A percentile compares a stretch with the other conserved stretches of the same genome.
These are phyloP conservation scores for Odontamblyopus lacepedii DNA, from an alignment of 2,797 vertebrate species.

Conservation along the genomic window DNA sequence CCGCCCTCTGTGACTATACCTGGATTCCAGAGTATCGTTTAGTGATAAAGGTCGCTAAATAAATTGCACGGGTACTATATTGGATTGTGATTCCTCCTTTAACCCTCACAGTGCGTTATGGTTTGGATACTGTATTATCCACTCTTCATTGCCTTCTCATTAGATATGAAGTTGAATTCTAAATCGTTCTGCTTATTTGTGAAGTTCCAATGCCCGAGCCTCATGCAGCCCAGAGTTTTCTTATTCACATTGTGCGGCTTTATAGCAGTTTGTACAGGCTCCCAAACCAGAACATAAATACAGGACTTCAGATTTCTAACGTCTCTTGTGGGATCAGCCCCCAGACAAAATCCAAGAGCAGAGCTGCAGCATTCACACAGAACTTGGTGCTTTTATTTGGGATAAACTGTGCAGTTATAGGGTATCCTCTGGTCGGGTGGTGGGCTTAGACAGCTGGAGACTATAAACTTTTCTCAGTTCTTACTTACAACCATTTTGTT, in stretches of 20 bases:
- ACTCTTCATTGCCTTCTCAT: slow-evolving; percentile 9
- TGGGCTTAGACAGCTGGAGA: background rate
- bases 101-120: slow-evolving; percentile 14
- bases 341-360: slow-evolving; percentile 1
- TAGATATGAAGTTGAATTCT: slow-evolving; percentile 3
- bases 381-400: background rate
- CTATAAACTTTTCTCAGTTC: background rate
- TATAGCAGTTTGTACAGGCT: background rate
- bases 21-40: slow-evolving; percentile 62
- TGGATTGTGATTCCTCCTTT: slow-evolving; percentile 31
- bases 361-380: background rate
- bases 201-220: background rate
- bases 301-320: background rate
- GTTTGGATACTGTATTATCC: slow-evolving; percentile 18
- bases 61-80: slow-evolving; percentile 49
- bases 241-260: background rate
- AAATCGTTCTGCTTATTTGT: slow-evolving; percentile 6
- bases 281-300: background rate
- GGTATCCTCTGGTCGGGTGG: background rate
- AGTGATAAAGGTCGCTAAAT: slow-evolving; percentile 63
- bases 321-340: background rate
- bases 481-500: background rate
- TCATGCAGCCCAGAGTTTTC: background rate
- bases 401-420: slow-evolving; percentile 8
- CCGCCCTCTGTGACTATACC: slow-evolving; percentile 65